Base-by-base conservation (phyloP, 2,888 invertebrate genomes). In the Hemaris fuciformis region DNA sequence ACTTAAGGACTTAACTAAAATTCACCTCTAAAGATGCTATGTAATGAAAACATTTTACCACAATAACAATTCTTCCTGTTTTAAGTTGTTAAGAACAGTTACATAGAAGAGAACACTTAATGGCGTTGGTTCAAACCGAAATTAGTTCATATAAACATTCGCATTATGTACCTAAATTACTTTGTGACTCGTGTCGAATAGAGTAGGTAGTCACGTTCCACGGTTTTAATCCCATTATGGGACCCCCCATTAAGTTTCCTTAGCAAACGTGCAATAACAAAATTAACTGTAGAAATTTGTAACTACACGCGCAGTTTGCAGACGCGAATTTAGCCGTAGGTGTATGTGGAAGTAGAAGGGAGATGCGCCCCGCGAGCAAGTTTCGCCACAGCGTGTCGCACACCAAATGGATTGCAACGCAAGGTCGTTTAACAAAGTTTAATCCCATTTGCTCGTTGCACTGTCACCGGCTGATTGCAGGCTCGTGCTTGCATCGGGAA, bases 341-440 rank as follows among this genome's bases (percentile, higher is more conserved):
- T 53, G 65, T 65, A 27, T 53, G 31, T 31, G 53, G 45, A 46
- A 23, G 45, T 46, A 45, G 53, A 53, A 53, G 48, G 48, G 48
- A 66, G 70, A 64, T 62, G 59, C 64, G 65, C 67, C 68, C 66
- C 69, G 68, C 62, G 75, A 74, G 70, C 72, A 85, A 86, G 83
- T 87, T 88, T 83, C 71, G 69, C 85, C 81, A 79, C 82, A 81
- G 76, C 72, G 67, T 79, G 83, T 83, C 84, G 84, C 83, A 66
- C 77, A 68, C 80, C 83, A 87, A 86, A 89, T 87, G 86, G 84
- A 88, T 88, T 84, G 85, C 85, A 84, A 85, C 81, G 83, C 87
- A 84, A 88, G 85, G 86, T 85, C 85, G 88, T 87, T 91, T 86
- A 88, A 85, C 89, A 87, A 89, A 90, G 84, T 90, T 89, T 89